A percentile compares a stretch with the other conserved stretches of the same genome.
These are phyloP conservation scores for Rhinoptilus africanus DNA, from an alignment of 2,113 vertebrate genomes.

Conservation along the genomic window DNA sequence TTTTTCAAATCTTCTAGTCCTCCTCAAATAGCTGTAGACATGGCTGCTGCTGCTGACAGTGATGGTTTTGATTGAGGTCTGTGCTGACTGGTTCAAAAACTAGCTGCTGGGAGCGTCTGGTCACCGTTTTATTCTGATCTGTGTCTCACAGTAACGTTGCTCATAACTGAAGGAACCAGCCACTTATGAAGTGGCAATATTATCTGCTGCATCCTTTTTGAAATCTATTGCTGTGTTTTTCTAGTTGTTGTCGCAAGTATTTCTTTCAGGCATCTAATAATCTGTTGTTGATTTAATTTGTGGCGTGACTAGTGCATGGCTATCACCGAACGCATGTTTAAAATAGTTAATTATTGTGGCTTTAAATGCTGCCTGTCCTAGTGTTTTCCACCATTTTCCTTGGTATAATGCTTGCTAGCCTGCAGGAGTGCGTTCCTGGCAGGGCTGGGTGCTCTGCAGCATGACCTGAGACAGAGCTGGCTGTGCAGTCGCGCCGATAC, in stretches of 20 bases:
- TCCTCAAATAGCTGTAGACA: background rate
- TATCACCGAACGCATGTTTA: rapidly evolving
- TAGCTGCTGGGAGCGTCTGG: background rate
- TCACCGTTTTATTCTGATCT: background rate
- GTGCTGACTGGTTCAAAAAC: background rate
- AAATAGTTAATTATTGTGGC: background rate
- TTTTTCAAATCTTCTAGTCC: background rate
- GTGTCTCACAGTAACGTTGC: background rate
- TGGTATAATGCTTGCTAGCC: background rate
- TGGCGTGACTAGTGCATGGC: background rate
- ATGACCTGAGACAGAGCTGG: background rate
- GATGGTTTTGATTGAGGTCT: background rate
- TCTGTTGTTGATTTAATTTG: background rate
- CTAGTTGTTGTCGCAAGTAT: background rate
- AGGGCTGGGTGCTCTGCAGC: background rate
- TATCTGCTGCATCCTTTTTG: background rate
- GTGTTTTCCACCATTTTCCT: background rate
- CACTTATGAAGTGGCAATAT: background rate
- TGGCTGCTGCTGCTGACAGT: background rate
- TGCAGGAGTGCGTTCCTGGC: background rate
- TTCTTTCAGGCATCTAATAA: background rate
- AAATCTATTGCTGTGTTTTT: background rate
- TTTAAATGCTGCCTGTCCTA: background rate
- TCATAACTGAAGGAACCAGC: background rate
- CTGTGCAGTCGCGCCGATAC: background rate